Conservation (phyloP, 2,113 vertebrate genomes). For the Gallinago jamesoni region DNA sequence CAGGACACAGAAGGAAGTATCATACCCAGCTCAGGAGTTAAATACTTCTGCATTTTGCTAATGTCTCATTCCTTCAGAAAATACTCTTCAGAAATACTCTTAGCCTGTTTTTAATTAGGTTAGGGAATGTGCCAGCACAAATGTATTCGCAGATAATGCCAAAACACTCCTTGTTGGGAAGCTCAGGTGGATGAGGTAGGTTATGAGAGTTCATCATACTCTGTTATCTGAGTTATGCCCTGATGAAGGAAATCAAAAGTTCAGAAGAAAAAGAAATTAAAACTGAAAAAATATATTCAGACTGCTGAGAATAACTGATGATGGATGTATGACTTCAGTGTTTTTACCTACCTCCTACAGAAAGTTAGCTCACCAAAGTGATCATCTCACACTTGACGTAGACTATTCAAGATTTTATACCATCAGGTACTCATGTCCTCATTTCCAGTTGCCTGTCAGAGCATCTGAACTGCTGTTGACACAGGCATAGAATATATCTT, state of each 20-base stretch:
- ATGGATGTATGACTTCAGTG: not conserved
- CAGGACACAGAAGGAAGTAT: not conserved
- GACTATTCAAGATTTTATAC: not conserved
- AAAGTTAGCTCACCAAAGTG: not conserved
- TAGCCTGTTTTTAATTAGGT: not conserved
- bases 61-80: slow-evolving; percentile 5
- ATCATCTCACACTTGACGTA: not conserved
- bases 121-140: not conserved
- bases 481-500: not conserved
- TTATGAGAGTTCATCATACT: not conserved
- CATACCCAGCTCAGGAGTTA: not conserved
- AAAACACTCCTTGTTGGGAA: not conserved
- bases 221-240: not conserved
- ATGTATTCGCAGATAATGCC: not conserved
- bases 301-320: not conserved
- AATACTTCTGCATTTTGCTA: not conserved
- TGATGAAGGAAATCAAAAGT: not conserved
- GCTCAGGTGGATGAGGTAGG: not conserved
- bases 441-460: not conserved
- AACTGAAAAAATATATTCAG: not conserved
- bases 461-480: not conserved
- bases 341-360: not conserved
- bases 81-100: not conserved
- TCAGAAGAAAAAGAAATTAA: not conserved
- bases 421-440: not conserved